Conservation (phyloP, 2,797 vertebrate species). For the Melanotaenia boesemani region DNA sequence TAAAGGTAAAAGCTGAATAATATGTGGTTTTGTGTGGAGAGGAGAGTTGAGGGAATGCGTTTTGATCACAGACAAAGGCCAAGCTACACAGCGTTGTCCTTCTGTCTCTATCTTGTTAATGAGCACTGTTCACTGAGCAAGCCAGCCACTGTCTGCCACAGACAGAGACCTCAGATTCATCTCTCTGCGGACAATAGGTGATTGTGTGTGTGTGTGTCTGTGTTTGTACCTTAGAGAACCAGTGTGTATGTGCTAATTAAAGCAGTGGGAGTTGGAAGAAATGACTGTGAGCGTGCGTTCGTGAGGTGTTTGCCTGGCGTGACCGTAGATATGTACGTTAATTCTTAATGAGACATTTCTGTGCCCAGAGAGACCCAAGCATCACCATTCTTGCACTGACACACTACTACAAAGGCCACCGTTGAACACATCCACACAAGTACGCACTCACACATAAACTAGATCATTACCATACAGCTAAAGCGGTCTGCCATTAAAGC, state of each 20-base stretch:
- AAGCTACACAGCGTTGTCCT: slow-evolving; percentile 77
- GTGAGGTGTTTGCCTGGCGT: slow-evolving; percentile 79
- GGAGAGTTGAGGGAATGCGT: slow-evolving; percentile 74
- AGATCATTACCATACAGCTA: slow-evolving; percentile 80
- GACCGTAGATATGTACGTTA: slow-evolving; percentile 86
- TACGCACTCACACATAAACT: slow-evolving; percentile 55
- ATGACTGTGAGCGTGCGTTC: slow-evolving; percentile 58
- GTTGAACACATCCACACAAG: slow-evolving; percentile 17
- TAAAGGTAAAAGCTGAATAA: slow-evolving; percentile 79
- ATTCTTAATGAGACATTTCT: slow-evolving; percentile 91
- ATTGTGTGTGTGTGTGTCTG: slow-evolving; percentile 69
- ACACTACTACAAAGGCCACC: slow-evolving; percentile 82
- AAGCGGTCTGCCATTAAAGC: slow-evolving; percentile 74
- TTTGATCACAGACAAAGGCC: slow-evolving; percentile 84
- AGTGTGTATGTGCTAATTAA: slow-evolving; percentile 84
- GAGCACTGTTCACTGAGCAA: slow-evolving; percentile 79
- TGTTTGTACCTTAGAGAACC: slow-evolving; percentile 67
- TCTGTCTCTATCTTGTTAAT: slow-evolving; percentile 83
- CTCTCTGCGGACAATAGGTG: slow-evolving; percentile 85
- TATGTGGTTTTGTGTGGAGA: slow-evolving; percentile 75
- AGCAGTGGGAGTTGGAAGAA: slow-evolving; percentile 78
- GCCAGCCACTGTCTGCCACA: slow-evolving; percentile 79
- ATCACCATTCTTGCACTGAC: slow-evolving; percentile 77
- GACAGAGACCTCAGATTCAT: slow-evolving; percentile 85
- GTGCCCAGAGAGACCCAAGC: slow-evolving; percentile 83